Evolutionary conservation across 2,797 vertebrate genomes (phyloP), one percentile per base, ranked within the genome.

Genomic region (Glossophaga mutica): DNA sequence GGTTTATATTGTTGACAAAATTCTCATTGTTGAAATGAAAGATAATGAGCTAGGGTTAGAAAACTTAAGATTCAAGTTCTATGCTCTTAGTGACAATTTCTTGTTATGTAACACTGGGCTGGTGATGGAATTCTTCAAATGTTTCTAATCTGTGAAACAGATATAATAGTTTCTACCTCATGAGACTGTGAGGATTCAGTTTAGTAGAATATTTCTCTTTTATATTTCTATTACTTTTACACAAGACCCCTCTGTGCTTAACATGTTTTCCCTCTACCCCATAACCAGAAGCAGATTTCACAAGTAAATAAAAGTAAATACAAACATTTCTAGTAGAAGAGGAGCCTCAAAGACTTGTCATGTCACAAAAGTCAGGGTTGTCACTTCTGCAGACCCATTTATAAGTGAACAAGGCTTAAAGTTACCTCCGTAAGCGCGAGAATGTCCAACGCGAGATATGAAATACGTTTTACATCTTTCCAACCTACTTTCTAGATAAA

Each of bases 1-100:
- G 74, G n/a, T 52, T 84, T 93, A 81, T 90, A 86, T 59, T 62
- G 46, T 59, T 14, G 42, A 39, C 15, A 62, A 52, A 95, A 65
- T 90, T 95, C 86, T 52, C 48, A 59, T 48, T 55, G 16, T 65
- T 90, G 86, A 88, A 79, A 71, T 73, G 26, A 95, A 90, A 87
- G n/a, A 34, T 4, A 1, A 22, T 55, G 12, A 24, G 65, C 10
- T 52, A 59, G 70, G 39, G n/a, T 87, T 65, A 52, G 87, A 71
- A 76, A 83, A 55, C 37, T 24, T 77, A 83, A 59, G 16, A 16
- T 87, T 87, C 77, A 87, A 57, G 37, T 67, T 55, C 19, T 81
- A 8, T 76, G 21, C 46, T n/a, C 8, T n/a, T 81, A 42, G 34
- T 46, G 76, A 46, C 15, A 34, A 3, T 77, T 8, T 90, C 52